Evolutionary conservation across 1,140 invertebrate genomes (phyloP).

Genomic region (Drosophila varians): DNA sequence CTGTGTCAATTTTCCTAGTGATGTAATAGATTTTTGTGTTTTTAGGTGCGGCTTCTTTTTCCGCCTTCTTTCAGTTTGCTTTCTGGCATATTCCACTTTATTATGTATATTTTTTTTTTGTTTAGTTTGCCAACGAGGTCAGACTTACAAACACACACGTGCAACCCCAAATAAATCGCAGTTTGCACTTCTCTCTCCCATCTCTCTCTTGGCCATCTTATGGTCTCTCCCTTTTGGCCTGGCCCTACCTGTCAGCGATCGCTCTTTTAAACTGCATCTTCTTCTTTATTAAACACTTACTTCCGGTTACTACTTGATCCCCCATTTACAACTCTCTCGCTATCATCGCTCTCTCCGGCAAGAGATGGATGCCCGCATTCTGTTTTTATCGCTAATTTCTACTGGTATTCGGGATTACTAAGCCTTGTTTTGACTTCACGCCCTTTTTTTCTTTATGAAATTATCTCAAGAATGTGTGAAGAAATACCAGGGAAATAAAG

Average conservation of each 20-base stretch:
- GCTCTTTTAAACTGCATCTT: constrained; percentile 32
- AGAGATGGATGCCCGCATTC: neutral
- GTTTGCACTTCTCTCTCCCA: constrained; percentile 35
- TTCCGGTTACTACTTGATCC: no score
- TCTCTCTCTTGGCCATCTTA: neutral
- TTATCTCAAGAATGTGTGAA: constrained; percentile 18
- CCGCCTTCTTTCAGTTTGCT: constrained; percentile 13
- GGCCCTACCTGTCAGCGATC: constrained; percentile 43
- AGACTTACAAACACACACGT: constrained; percentile 13
- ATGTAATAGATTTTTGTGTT: constrained; percentile 65
- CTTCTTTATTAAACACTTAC: constrained; percentile 27
- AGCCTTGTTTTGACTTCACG: constrained; percentile 23
- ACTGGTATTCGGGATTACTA: constrained; percentile 30
- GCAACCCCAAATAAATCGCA: constrained; percentile 47
- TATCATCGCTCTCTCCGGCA: constrained; percentile 33
- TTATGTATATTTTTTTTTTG: constrained; percentile 8
- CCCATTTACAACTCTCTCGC: neutral
- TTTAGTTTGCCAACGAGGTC: constrained; percentile 55
- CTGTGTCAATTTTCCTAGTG: constrained; percentile 71
- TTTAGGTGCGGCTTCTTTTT: constrained; percentile 67
- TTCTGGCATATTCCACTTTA: constrained; percentile 29
- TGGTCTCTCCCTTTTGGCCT: constrained; percentile 4
- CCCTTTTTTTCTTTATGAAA: constrained; percentile 15
- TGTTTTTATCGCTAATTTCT: no score
- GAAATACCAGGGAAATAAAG: neutral